Evolutionary conservation across 2,797 vertebrate genomes (phyloP), one percentile per base, ranked within the genome.

Genomic region (Cyprinella venusta): DNA sequence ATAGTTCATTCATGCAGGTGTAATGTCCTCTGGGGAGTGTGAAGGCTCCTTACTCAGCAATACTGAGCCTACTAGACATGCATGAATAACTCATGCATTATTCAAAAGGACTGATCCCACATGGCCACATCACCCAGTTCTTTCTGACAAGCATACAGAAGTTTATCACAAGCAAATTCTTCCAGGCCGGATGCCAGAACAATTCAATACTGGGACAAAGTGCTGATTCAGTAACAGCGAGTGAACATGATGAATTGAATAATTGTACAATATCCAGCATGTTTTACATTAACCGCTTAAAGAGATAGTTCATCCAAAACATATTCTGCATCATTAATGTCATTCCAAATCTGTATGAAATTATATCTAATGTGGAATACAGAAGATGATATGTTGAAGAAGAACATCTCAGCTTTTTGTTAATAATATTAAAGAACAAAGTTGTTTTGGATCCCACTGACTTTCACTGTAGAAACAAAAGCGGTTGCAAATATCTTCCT

Each of bases 1-100:
- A n/a, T 10, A 65, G 42, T 6, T 38, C 61, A 82, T 56, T 76
- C 80, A 82, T 42, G n/a, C 61, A 56, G 69, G 80, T 82, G 65
- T 80, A 80, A 69, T 40, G 71, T 82, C 45, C 48, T 5, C 61
- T 56, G 33, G 45, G 33, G 19, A 67, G 61, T 40, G 45, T 40
- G 21, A 48, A 65, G 48, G 18, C n/a, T 48, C 24, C 61, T 82
- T 82, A 76, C 33, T 76, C 63, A 76, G 63, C 72, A 82, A 63
- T 54, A 38, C n/a, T 45, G 71, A 67, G 38, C 26, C 36, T 69
- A 61, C 74, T 48, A 59, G 36, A 76, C 59, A 50, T 30, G 24
- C 80, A 40, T 76, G 16, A 65, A 67, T 67, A 64, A 65, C 30
- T 76, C 40, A 40, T 75, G 36, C 48, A 74, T 65, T 72, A 56